Base-by-base conservation (phyloP, 30 jellyfish, hydroid and myxozoan species). In the Chironex yamaguchii region DNA sequence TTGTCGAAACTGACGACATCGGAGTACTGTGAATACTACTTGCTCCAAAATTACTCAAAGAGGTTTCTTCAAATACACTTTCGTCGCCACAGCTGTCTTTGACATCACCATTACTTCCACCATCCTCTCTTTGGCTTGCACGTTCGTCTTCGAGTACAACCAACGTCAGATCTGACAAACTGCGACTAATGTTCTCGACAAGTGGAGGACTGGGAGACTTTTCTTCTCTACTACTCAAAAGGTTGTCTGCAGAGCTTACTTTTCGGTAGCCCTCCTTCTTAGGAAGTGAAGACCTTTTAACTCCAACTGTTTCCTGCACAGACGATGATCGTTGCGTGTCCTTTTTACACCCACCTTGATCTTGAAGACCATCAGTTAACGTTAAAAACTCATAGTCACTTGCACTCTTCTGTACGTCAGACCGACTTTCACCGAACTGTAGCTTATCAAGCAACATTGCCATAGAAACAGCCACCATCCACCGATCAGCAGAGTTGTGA, bases 391-490 rank as follows among this genome's bases (percentile, higher is more conserved):
- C 2, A 30, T 52, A 65, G 48, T 0, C 79, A 29, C 2, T 76
- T 26, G 81, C 9, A 29, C 67, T 52, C 34, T 86, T 85, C 0
- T 63, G 81, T n/a, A 71, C 89, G 24, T 89, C 89, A 23, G 93
- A 82, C 35, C 76, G 68, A 14, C 76, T 86, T 17, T 85, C 90
- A 17, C 84, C 84, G 3, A 89, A 76, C 24, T 95, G 81, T 35
- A 95, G 92, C 24, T 93, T 81, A 36, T 95, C 98, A 23, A 89
- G 90, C 3, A 95, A 86, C 2, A 95, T 95, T 25, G 97, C 99
- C 99, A 95, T 89, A 0, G 99, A 95, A 49, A 95, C 91, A 25
- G 98, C 99, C 3, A 95, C 99, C 99, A 95, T 95, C 99, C 99
- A 95, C 28, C 82, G 66, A 22, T 95, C 99, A 1, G 99, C 97